These are phyloP conservation scores for Ruditapes philippinarum DNA, from an alignment of 1,140 invertebrate species.

Conservation along the genomic window DNA sequence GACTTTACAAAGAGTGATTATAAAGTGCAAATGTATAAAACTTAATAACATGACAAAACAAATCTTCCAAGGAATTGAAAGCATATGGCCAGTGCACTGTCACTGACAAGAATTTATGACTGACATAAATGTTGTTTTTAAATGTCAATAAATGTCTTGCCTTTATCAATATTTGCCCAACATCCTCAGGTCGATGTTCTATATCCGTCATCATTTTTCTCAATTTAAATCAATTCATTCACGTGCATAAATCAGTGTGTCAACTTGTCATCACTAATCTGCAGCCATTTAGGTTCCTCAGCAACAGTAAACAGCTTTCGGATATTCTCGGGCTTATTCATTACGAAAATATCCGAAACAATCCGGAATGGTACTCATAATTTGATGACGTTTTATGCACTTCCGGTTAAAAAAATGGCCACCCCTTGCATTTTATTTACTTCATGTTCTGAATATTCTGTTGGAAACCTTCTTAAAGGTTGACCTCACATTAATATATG, in stretches of 20 bases:
- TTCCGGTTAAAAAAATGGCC: constrained; percentile 76
- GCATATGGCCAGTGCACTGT: too few species aligned
- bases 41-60: too few species aligned
- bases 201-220: constrained; percentile 79
- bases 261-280: background rate
- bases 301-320: constrained; percentile 78
- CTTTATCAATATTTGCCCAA: constrained; percentile 85
- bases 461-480: constrained; percentile 74
- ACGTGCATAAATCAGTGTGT: background rate
- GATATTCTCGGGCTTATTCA: constrained; percentile 11
- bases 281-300: constrained; percentile 78
- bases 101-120: too few species aligned
- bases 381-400: constrained; percentile 80
- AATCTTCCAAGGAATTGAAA: too few species aligned
- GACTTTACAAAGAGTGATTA: too few species aligned
- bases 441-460: constrained; percentile 72
- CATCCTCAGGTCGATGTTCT: constrained; percentile 81
- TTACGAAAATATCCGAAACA: constrained; percentile 11
- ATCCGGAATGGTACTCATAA: constrained; percentile 45
- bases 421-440: constrained; percentile 78
- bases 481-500: background rate
- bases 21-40: too few species aligned
- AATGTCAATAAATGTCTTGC: too few species aligned
- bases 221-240: background rate
- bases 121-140: too few species aligned